Conservation (phyloP, 2,888 invertebrate genomes). For the Empis stercorea region DNA sequence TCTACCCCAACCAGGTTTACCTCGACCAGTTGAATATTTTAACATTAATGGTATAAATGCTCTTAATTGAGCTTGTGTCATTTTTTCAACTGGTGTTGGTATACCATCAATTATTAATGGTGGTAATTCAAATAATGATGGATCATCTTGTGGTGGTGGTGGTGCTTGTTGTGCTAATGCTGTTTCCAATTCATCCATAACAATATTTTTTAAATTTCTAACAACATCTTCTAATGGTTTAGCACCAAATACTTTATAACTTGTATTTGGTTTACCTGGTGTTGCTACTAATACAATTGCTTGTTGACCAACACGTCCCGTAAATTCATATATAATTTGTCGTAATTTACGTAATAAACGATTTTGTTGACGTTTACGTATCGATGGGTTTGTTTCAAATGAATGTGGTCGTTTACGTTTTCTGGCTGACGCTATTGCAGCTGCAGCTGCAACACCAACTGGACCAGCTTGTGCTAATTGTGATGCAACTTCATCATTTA, state of each 20-base stretch:
- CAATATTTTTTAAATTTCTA: constrained; percentile 74
- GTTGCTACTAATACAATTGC: constrained; percentile 92
- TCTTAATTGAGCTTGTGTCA: constrained; percentile 94
- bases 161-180: constrained; percentile 89
- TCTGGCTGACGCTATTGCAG: constrained; percentile 90
- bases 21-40: constrained; percentile 92
- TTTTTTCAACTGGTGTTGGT: constrained; percentile 96
- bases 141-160: constrained; percentile 67
- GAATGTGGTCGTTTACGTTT: constrained; percentile 90
- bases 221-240: constrained; percentile 95
- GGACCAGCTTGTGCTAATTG: constrained; percentile 96
- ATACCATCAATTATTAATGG: constrained; percentile 95
- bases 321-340: constrained; percentile 94
- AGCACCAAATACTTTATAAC: constrained; percentile 93
- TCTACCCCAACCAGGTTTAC: constrained; percentile 96
- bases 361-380: constrained; percentile 90
- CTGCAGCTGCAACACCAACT: constrained; percentile 91
- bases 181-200: constrained; percentile 90
- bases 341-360: constrained; percentile 74
- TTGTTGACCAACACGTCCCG: constrained; percentile 92
- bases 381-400: constrained; percentile 94
- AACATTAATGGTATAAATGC: constrained; percentile 97
- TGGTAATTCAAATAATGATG: constrained; percentile 87
- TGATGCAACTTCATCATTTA: constrained; percentile 90
- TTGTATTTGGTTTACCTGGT: constrained; percentile 90